Conservation (phyloP, 2,113 vertebrate species). For the Anoura caudifer region DNA sequence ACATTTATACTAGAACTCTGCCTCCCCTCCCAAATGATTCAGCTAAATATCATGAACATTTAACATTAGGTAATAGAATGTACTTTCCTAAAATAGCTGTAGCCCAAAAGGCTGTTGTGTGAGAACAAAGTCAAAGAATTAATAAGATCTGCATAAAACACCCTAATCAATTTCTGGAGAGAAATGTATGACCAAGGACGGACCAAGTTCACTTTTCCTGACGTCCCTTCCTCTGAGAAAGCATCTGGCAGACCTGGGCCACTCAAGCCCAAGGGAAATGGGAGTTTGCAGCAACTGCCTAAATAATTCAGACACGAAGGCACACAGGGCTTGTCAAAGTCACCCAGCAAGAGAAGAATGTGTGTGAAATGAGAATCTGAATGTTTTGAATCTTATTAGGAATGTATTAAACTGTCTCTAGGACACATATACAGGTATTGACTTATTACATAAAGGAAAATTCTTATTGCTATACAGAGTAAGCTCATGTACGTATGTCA, state of each 20-base stretch:
- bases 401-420: not conserved
- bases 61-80: conserved; percentile 25
- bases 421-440: not conserved
- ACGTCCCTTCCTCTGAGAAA: not conserved
- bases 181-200: not conserved
- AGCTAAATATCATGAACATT: conserved; percentile 14
- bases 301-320: not conserved
- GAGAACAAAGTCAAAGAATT: conserved; percentile 19
- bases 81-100: conserved; percentile 21
- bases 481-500: not conserved
- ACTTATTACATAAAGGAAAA: not conserved
- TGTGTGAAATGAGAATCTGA: not conserved
- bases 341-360: no score
- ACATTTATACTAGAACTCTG: conserved; percentile 2
- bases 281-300: conserved; percentile 12
- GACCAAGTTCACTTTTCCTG: not conserved
- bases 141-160: not conserved
- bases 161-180: not conserved
- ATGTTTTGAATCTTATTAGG: not conserved
- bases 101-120: not conserved
- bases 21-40: not conserved
- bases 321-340: not conserved
- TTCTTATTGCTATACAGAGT: not conserved
- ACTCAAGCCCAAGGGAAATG: not conserved
- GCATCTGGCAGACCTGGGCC: not conserved